Percentiles rank a stretch among this genome's conserved stretches.
Evolutionary conservation across 2,797 vertebrate species (phyloP).

Genomic region (Pseudomugil tenellus): DNA sequence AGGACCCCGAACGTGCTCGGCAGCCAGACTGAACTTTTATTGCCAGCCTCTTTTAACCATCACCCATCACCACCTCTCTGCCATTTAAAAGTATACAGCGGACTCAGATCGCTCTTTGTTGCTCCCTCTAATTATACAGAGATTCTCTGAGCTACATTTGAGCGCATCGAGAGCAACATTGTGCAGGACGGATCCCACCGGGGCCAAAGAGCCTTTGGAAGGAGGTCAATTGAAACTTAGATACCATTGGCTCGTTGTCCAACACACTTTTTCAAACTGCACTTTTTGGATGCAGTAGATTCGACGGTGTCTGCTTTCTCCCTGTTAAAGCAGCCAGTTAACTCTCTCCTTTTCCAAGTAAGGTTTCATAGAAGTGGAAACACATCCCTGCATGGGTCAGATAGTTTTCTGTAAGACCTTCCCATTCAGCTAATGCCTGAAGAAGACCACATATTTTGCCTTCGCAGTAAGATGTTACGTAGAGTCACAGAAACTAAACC

Average conservation of each 20-base stretch:
- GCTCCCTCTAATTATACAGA: too few species aligned
- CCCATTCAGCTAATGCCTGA: conserved; percentile 44
- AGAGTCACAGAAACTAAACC: background rate
- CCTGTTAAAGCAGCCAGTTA: conserved; percentile 40
- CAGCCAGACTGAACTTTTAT: conserved; percentile 74
- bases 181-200: conserved; percentile 55
- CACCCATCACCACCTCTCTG: conserved; percentile 51
- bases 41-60: conserved; percentile 71
- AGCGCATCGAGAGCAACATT: conserved; percentile 54
- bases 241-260: conserved; percentile 23
- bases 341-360: conserved; percentile 54
- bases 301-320: conserved; percentile 39
- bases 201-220: conserved; percentile 56
- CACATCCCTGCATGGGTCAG: conserved; percentile 31
- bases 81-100: conserved; percentile 65
- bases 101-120: conserved; percentile 55
- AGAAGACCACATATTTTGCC: conserved; percentile 30
- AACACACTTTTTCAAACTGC: conserved; percentile 49
- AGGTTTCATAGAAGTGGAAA: conserved; percentile 56
- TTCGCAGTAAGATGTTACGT: background rate
- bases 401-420: conserved; percentile 50
- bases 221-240: conserved; percentile 53
- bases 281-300: conserved; percentile 41
- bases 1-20: conserved; percentile 76
- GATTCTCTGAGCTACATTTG: conserved; percentile 57